Evolutionary conservation across 1,140 invertebrate species (phyloP), one percentile per base, ranked within the genome.

Genomic region (Anastrepha obliqua): DNA sequence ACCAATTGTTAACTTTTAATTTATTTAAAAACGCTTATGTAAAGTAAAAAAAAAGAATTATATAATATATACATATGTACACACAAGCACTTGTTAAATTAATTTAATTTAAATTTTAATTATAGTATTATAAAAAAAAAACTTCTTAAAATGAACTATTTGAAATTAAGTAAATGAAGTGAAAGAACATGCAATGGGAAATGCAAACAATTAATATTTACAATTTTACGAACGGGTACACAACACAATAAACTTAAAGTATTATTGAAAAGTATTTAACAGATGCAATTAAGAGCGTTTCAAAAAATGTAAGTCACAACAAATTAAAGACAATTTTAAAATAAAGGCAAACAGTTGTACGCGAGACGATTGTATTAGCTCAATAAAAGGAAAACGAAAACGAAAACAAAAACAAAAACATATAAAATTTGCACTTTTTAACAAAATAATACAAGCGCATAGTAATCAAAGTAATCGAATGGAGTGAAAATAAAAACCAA

Each of bases 201-300:
- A 67, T 67, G 29, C n/a, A 67, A 29, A 17, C 64, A 81, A 55
- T 81, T 81, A 81, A 81, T 81, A 58, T 55, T 81, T 55, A 81
- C 42, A 81, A 81, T 81, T 81, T 81, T 81, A 81, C 74, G 74
- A 81, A 20, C 74, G 74, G 74, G 74, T 81, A 81, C 74, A 51
- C 47, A 81, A 81, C 47, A 55, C 74, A 81, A 81, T 81, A 81
- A 67, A 81, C 39, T 42, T 55, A 81, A 55, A 81, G 74, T 81
- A 81, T 81, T 81, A 81, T 81, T 81, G 47, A 81, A 74, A 74
- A 74, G 74, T 81, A 81, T 81, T 55, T n/a, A 55, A 81, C 44
- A 51, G 47, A 81, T 81, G 47, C 74, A 81, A 81, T 55, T 55
- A 81, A 58, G 74, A 81, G 74, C 11, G 74, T 81, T 81, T 81